These are phyloP conservation scores for Pygocentrus nattereri DNA, from an alignment of 2,797 vertebrate genomes.

Conservation along the genomic window DNA sequence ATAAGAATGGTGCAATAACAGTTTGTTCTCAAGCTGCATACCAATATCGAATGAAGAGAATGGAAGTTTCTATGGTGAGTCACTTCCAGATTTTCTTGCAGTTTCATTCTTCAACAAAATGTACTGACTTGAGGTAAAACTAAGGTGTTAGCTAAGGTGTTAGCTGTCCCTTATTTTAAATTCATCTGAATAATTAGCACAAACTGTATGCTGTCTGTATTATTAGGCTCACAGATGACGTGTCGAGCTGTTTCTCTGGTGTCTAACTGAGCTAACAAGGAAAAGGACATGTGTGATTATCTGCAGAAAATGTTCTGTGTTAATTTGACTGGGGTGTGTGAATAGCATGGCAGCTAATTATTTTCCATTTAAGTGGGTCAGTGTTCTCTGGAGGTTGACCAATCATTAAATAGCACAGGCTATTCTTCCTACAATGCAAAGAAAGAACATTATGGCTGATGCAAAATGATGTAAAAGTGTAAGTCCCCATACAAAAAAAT, in stretches of 20 bases:
- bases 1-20: constrained; percentile 12
- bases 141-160: background rate
- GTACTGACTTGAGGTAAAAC: background rate
- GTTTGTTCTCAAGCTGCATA: constrained; percentile 9
- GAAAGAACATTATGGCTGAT: constrained; percentile 6
- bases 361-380: constrained; percentile 62
- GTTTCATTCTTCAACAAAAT: background rate
- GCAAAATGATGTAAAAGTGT: background rate
- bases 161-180: background rate
- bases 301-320: constrained; percentile 50
- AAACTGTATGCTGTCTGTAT: background rate
- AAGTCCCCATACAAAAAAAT: background rate
- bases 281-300: constrained; percentile 47
- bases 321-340: constrained; percentile 52
- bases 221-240: constrained; percentile 9
- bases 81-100: background rate
- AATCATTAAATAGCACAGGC: constrained; percentile 55
- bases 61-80: background rate
- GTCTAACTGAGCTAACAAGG: constrained; percentile 32
- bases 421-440: constrained; percentile 22
- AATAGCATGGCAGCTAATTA: constrained; percentile 54
- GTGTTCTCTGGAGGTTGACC: constrained; percentile 54
- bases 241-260: constrained; percentile 26
- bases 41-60: constrained; percentile 23
- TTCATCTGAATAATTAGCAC: background rate